Base-by-base conservation (phyloP, 2,888 invertebrate species). In the Heteromyza rotundicornis region DNA sequence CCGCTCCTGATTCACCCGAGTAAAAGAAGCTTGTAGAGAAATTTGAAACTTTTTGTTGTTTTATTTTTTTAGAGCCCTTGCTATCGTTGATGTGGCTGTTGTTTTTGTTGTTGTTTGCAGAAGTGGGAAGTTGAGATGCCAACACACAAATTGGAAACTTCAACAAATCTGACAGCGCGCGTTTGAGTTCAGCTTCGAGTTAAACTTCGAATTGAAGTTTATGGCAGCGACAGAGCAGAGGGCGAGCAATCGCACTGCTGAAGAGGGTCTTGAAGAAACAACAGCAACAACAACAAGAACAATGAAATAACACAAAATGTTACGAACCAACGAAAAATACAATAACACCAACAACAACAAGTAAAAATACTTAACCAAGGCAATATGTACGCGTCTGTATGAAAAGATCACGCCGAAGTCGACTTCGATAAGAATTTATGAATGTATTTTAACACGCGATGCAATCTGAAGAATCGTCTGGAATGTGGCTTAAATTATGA, bases 11-110 rank as follows among this genome's bases (percentile, higher is more conserved):
- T n/a, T n/a, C n/a, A n/a, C n/a, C n/a, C n/a, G n/a, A n/a, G n/a
- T n/a, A n/a, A 60, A 23, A 54, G 23, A 10, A 32, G 35, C 49
- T 40, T n/a, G 36, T 40, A 59, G 36, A 52, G 77, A 74, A 72
- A 77, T 77, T 72, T 66, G 77, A 77, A 75, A 72, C 76, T 73
- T 73, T 71, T 73, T 73, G 76, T 19, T 19, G 14, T 40, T 5
- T 8, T 32, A 32, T 32, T 32, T 32, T 32, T 5, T 32, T 5
- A 32, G 5, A 32, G 40, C 16, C n/a, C 14, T 40, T 40, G 40
- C 40, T 40, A 3, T n/a, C n/a, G 40, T 14, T 40, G 16, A 3
- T 7, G 40, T 14, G 7, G 40, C n/a, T 40, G 40, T 40, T 40
- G 7, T 3, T 7, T 7, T 40, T 40, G 10, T 40, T 40, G 40